Conservation (phyloP, 2,888 invertebrate genomes). For the Diplolepis rosae region DNA sequence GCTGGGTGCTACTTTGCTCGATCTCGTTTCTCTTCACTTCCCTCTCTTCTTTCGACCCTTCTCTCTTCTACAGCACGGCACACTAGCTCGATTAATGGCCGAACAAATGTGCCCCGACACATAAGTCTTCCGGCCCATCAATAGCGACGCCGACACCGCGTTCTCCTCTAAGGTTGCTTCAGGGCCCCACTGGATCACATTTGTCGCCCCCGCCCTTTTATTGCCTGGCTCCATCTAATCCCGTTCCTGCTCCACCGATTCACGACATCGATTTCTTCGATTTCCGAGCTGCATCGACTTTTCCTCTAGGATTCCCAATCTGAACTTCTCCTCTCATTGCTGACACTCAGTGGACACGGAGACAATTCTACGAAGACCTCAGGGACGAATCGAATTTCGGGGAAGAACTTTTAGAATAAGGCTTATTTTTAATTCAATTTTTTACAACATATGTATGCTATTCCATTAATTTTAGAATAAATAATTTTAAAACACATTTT, state of each 20-base stretch:
- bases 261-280: slow-evolving; percentile 7
- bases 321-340: neutral
- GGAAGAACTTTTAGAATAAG: neutral
- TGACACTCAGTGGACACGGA: neutral
- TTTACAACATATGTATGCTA: too few species aligned
- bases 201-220: slow-evolving; percentile 27
- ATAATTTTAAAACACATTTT: too few species aligned
- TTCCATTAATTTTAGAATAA: too few species aligned
- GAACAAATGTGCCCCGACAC: slow-evolving; percentile 56
- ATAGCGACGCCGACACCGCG: slow-evolving; percentile 45
- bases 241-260: neutral
- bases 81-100: slow-evolving; percentile 53
- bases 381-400: neutral
- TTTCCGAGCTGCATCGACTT: neutral
- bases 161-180: slow-evolving; percentile 29
- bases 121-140: slow-evolving; percentile 54
- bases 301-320: neutral
- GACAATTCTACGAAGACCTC: neutral
- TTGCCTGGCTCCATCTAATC: neutral
- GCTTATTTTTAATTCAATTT: too few species aligned
- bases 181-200: slow-evolving; percentile 32
- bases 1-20: slow-evolving; percentile 50
- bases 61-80: slow-evolving; percentile 27
- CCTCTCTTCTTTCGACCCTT: slow-evolving; percentile 7
- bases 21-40: slow-evolving; percentile 32